Conservation (phyloP, 2,888 invertebrate genomes). For the Thyatira batis region DNA sequence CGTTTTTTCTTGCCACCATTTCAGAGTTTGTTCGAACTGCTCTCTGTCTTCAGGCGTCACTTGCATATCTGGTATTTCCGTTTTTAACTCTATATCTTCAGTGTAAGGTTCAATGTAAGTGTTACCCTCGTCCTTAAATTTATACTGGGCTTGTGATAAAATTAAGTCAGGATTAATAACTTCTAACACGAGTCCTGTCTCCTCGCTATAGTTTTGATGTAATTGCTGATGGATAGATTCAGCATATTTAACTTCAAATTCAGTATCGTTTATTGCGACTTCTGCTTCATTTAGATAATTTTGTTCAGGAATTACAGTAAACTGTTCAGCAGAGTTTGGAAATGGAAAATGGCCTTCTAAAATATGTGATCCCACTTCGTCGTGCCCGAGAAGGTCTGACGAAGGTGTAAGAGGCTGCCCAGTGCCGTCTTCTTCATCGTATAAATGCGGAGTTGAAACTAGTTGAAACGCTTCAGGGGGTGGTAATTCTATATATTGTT, state of each 20-base stretch:
- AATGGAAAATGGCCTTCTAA: constrained; percentile 78
- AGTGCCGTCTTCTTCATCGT: constrained; percentile 84
- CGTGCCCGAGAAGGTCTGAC: constrained; percentile 73
- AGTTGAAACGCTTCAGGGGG: constrained; percentile 85
- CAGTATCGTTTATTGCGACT: constrained; percentile 62
- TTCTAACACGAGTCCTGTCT: constrained; percentile 49
- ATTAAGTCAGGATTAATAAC: constrained; percentile 62
- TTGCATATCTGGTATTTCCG: constrained; percentile 74
- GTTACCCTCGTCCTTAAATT: constrained; percentile 63
- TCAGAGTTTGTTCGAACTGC: constrained; percentile 76
- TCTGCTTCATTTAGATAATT: constrained; percentile 68
- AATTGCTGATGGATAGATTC: constrained; percentile 65
- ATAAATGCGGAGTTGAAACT: constrained; percentile 80
- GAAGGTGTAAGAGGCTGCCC: constrained; percentile 80
- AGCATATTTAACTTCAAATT: constrained; percentile 77
- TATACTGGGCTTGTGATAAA: constrained; percentile 55
- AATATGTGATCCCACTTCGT: constrained; percentile 75
- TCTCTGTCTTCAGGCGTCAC: constrained; percentile 76
- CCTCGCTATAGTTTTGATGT: constrained; percentile 47
- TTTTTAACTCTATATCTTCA: constrained; percentile 73
- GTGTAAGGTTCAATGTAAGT: constrained; percentile 70
- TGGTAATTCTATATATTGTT: constrained; percentile 83
- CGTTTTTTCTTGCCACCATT: constrained; percentile 80
- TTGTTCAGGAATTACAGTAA: constrained; percentile 78
- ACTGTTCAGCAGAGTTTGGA: constrained; percentile 74